Evolutionary conservation across 2,113 vertebrate genomes (phyloP).

Genomic region (Sterna hirundo): DNA sequence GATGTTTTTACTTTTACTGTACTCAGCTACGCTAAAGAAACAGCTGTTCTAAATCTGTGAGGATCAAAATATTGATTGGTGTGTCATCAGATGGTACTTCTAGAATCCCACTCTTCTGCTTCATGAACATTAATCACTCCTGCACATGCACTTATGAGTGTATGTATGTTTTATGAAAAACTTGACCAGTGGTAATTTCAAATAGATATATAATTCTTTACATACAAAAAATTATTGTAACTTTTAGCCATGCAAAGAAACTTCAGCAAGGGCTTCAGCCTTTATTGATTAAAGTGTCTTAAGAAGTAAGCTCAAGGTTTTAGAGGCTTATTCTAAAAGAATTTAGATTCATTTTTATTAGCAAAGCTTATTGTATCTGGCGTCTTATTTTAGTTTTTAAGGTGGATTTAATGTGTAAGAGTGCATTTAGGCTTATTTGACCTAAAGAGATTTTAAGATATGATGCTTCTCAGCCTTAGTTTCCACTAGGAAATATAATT

Average conservation of each 20-base stretch:
- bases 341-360: neutral
- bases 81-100: neutral
- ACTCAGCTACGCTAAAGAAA: slow-evolving; percentile 15
- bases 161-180: neutral
- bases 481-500: neutral
- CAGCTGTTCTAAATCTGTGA: slow-evolving; percentile 29
- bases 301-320: neutral
- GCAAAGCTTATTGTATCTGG: neutral
- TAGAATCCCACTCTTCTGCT: slow-evolving; percentile 8
- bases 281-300: neutral
- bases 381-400: neutral
- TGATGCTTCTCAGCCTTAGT: neutral
- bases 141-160: neutral
- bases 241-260: neutral
- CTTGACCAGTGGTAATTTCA: neutral
- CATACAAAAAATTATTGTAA: neutral
- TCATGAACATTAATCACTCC: neutral
- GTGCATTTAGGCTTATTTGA: neutral
- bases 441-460: neutral
- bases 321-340: neutral
- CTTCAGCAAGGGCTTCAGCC: neutral
- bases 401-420: neutral
- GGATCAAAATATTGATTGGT: neutral
- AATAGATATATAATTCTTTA: neutral
- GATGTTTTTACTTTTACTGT: neutral